Evolutionary conservation across 2,888 invertebrate species (phyloP), one percentile per base, ranked within the genome.

Genomic region (Campaea margaritaria): DNA sequence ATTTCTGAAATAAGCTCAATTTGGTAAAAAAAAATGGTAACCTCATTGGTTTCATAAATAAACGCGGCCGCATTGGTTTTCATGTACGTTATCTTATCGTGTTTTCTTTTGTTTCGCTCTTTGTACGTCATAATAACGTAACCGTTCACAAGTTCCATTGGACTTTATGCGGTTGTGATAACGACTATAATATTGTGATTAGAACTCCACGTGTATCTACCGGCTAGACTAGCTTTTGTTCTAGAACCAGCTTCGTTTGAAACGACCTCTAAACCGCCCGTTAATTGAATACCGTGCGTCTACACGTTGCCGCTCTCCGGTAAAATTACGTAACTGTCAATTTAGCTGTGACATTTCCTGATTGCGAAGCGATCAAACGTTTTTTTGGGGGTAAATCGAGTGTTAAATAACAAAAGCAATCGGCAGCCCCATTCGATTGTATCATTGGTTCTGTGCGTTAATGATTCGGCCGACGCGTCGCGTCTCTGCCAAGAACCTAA

Each of bases 61-160:
- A 68, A 70, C 69, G 59, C 66, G 54, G 68, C 61, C 65, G 63
- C 73, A 69, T 76, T 78, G 74, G 74, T 76, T 79, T 79, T 75
- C 72, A 71, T 72, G 68, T 63, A 65, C 62, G 67, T 68, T 75
- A 76, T 76, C 76, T 79, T 79, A 81, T 81, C 81, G 67, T 55
- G 51, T 68, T 66, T 76, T 76, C 75, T 79, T 81, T 79, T 79
- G 79, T 78, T 78, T 75, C 70, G 70, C 69, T 73, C 68, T 69
- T 45, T 63, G 58, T 60, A 58, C 69, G 75, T 73, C 70, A 70
- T 56, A 54, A 46, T 31, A 60, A 52, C 65, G 64, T 68, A 64
- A 44, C 49, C 56, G 49, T 34, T 51, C 15, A 57, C 53, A 62
- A 50, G 62, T 21, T 14, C 67, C 68, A 68, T 46, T 71, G 59